Evolutionary conservation across 2,888 invertebrate genomes (phyloP).

Genomic region (Tiliacea aurago): DNA sequence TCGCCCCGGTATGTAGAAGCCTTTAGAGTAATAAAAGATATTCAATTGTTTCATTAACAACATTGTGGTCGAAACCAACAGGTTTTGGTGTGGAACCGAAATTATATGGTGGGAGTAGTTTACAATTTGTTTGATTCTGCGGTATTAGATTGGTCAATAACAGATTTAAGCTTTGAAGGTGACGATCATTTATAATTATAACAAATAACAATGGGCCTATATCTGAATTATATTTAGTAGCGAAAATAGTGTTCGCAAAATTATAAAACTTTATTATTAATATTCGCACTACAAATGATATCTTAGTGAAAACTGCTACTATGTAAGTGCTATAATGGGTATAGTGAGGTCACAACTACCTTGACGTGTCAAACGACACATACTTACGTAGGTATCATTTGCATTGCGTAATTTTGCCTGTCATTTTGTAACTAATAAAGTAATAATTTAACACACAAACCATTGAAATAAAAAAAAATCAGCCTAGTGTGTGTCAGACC

Average conservation of each 20-base stretch:
- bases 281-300: background rate
- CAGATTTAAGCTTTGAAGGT: slow-evolving; percentile 43
- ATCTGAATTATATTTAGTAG: slow-evolving; percentile 20
- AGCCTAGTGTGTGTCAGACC: too few relatives aligned
- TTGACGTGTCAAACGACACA: background rate
- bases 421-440: too few relatives aligned
- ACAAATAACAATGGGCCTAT: slow-evolving; percentile 35
- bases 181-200: slow-evolving; percentile 54
- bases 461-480: background rate
- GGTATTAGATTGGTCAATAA: slow-evolving; percentile 53
- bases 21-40: background rate
- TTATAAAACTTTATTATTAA: background rate
- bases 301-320: slow-evolving; percentile 3
- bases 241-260: slow-evolving; percentile 8
- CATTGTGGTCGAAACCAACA: slow-evolving; percentile 58
- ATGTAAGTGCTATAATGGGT: background rate
- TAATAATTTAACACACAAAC: background rate
- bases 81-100: slow-evolving; percentile 48
- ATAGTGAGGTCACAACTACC: background rate
- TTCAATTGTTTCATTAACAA: slow-evolving; percentile 48
- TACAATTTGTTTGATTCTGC: slow-evolving; percentile 45
- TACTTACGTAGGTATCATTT: too few relatives aligned
- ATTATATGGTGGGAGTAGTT: slow-evolving; percentile 47
- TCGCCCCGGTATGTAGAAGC: too few relatives aligned
- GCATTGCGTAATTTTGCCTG: too few relatives aligned